Evolutionary conservation across 35 echinoderm and acorn worm species (phyloP).

Genomic region (Ptychodera flava): DNA sequence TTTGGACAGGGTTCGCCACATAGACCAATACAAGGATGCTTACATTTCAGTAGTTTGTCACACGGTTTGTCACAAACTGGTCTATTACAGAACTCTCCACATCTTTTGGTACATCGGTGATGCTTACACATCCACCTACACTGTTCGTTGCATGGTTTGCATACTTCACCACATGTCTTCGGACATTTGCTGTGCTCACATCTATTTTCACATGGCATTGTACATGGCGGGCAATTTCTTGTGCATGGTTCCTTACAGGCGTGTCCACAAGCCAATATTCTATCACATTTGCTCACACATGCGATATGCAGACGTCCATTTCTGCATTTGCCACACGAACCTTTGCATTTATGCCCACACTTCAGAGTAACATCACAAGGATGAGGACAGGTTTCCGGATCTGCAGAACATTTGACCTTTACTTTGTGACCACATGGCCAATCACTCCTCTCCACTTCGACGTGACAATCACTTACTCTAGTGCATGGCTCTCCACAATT

Average conservation of each 20-base stretch:
- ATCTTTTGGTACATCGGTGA: constrained; percentile 25
- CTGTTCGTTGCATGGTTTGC: constrained; percentile 47
- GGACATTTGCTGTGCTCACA: constrained; percentile 72
- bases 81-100: constrained; percentile 47
- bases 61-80: constrained; percentile 52
- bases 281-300: constrained; percentile 53
- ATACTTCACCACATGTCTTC: constrained; percentile 56
- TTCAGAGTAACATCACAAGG: constrained; percentile 33
- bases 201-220: constrained; percentile 53
- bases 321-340: constrained; percentile 40
- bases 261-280: constrained; percentile 80
- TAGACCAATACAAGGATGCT: constrained; percentile 75
- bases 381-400: constrained; percentile 31
- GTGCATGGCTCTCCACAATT: background rate
- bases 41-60: constrained; percentile 23
- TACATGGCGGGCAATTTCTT: constrained; percentile 72
- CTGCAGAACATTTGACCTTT: constrained; percentile 38
- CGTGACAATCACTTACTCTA: background rate
- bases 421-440: constrained; percentile 66
- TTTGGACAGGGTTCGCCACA: constrained; percentile 83
- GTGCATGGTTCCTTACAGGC: constrained; percentile 52
- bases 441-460: background rate
- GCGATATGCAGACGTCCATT: constrained; percentile 44
- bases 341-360: constrained; percentile 61
- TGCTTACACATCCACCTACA: constrained; percentile 59